Evolutionary conservation across 1,140 invertebrate genomes (phyloP), one percentile per base, ranked within the genome.

Genomic region (Thereuonema tuberculata): DNA sequence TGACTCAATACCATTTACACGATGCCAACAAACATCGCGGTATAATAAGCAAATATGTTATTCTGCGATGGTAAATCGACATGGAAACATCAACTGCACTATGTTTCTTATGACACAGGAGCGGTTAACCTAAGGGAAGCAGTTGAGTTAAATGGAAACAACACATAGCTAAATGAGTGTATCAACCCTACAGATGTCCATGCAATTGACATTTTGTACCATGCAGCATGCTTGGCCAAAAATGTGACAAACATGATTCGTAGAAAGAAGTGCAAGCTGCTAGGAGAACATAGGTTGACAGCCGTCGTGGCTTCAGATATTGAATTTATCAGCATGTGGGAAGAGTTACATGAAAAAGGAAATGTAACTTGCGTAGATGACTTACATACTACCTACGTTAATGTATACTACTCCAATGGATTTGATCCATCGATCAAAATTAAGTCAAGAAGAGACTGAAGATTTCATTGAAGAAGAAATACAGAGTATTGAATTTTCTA

Each of bases 81-180:
- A 9, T 12, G 37, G n/a, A 43, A 43, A n/a, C 37, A 43, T 43
- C 37, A 9, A 9, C 37, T 43, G 9, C 37, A 43, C n/a, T n/a
- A 43, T 43, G 37, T 43, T 43, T 43, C 37, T 58, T 47, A 24
- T 58, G 24, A 24, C 37, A 31, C 37, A 25, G 56, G 9, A 58
- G 56, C 15, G 1, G 37, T n/a, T 26, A 56, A 23, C 46, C 17
- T 59, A 26, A 26, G 28, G 37, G 21, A 59, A 50, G 46, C 57
- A 23, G n/a, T 59, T 50, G 37, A 20, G 15, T n/a, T 59, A 31
- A 21, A 17, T 23, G 15, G 1, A 25, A n/a, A 59, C 17, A 25
- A 5, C 24, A 2, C 20, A 21, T 14, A 43, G 31, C 5, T 43
- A 43, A 43, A n/a, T 43, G 37, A 43, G n/a, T 43, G 37, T n/a